Conservation (phyloP, 2,797 vertebrate species). For the Labeo calbasu region DNA sequence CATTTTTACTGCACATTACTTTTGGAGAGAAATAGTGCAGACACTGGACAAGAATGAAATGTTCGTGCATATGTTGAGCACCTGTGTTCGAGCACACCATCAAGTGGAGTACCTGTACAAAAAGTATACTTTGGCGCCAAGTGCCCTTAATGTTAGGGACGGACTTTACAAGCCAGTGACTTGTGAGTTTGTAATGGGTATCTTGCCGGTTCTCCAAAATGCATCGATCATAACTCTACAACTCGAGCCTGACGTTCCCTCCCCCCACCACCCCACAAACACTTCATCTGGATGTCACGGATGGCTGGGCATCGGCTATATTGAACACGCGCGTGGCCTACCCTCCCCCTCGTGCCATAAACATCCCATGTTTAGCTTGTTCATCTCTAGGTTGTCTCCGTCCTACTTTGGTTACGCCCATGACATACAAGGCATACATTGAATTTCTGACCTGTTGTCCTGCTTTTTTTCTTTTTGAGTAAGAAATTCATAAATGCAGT, state of each 20-base stretch:
- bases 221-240: background rate
- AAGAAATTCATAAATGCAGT: background rate
- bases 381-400: background rate
- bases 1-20: background rate
- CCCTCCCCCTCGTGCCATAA: background rate
- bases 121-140: background rate
- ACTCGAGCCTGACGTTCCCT: background rate
- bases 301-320: constrained; percentile 5
- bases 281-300: constrained; percentile 37
- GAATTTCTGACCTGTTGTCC: background rate
- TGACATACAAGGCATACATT: too few species aligned
- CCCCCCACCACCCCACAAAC: background rate
- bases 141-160: background rate
- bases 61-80: background rate
- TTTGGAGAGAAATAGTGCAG: background rate
- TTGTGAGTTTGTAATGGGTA: background rate
- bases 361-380: background rate
- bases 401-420: background rate
- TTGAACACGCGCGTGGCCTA: constrained; percentile 10
- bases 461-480: background rate
- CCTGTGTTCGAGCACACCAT: background rate
- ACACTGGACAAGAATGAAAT: background rate
- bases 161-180: background rate
- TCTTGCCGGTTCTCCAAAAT: background rate
- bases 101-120: background rate